phyloP scores from a whole-genome alignment of 2,888 invertebrate genomes.

The Ophonus ardosiacus region DNA sequence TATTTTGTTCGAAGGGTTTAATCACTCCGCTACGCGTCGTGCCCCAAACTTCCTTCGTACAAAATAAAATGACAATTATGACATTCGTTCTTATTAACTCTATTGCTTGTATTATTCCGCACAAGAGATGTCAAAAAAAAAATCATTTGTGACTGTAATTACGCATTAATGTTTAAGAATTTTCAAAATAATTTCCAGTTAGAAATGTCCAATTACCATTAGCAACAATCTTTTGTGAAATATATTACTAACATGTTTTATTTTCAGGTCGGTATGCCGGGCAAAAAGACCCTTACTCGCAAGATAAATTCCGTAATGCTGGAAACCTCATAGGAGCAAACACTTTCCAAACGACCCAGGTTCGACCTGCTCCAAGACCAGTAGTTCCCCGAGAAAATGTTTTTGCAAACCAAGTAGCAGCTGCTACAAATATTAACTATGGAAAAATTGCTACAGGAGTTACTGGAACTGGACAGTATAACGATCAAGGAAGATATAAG shows the following conservation, averaged over 20 bases:
- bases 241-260: not conserved
- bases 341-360: constrained; percentile 36
- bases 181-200: too few relatives aligned
- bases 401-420: constrained; percentile 10
- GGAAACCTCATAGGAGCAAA: constrained; percentile 59
- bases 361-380: constrained; percentile 29
- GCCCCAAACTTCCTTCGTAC: too few relatives aligned
- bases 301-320: constrained; percentile 5
- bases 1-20: too few relatives aligned
- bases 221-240: not conserved
- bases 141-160: too few relatives aligned
- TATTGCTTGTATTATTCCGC: not conserved
- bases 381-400: not conserved
- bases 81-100: too few relatives aligned
- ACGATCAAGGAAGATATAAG: constrained; percentile 74
- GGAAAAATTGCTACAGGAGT: constrained; percentile 44
- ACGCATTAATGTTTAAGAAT: too few relatives aligned
- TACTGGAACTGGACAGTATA: constrained; percentile 71
- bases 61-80: too few relatives aligned
- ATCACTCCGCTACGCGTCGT: too few relatives aligned
- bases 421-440: not conserved
- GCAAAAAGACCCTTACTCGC: constrained; percentile 37
- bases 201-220: not conserved
- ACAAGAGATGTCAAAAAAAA: too few relatives aligned
- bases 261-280: constrained; percentile 55